Evolutionary conservation across 2,113 vertebrate genomes (phyloP).

Genomic region (Passer domesticus): DNA sequence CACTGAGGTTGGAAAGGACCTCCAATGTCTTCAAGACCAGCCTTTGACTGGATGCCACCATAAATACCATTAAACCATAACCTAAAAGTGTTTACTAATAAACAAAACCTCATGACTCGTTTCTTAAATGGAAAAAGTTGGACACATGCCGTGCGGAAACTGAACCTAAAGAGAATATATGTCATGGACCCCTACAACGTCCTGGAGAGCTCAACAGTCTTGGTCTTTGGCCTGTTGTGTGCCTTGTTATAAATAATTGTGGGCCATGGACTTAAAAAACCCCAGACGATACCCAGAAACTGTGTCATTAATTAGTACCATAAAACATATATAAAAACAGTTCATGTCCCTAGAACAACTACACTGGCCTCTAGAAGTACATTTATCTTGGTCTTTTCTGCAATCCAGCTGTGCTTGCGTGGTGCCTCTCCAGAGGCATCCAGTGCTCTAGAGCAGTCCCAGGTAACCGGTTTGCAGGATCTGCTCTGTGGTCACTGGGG

Average conservation of each 20-base stretch:
- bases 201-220: background rate
- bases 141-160: background rate
- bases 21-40: background rate
- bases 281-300: background rate
- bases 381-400: background rate
- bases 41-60: background rate
- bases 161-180: background rate
- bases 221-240: background rate
- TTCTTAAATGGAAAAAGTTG: background rate
- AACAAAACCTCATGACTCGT: background rate
- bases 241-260: background rate
- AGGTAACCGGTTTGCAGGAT: background rate
- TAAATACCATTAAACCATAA: background rate
- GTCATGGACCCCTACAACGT: background rate
- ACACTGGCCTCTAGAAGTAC: background rate
- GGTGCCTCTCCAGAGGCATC: background rate
- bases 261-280: background rate
- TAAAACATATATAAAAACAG: background rate
- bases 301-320: background rate
- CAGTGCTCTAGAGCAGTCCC: background rate
- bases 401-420: background rate
- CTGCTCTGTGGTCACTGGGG: background rate
- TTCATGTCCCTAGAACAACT: background rate
- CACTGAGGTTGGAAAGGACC: background rate
- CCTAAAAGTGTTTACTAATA: background rate